These are phyloP conservation scores for Bombus confusus DNA, from an alignment of 1,140 invertebrate species.

Conservation along the genomic window DNA sequence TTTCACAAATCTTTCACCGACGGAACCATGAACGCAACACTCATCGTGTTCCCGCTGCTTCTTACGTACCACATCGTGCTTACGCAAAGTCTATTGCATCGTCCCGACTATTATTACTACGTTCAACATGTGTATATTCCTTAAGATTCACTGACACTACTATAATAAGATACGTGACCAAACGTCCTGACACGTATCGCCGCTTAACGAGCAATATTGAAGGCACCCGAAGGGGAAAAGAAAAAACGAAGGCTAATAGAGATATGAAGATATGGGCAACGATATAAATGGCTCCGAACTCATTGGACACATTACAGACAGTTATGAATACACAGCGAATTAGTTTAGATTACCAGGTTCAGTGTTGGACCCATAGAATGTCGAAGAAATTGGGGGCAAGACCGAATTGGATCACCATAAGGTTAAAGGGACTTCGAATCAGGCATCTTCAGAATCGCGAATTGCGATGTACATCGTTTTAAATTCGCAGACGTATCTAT, in stretches of 20 bases:
- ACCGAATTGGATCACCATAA: background rate
- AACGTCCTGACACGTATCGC: conserved; percentile 24
- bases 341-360: background rate
- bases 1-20: conserved; percentile 15
- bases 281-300: conserved; percentile 17
- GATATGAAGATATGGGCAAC: conserved; percentile 15
- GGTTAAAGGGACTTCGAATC: background rate
- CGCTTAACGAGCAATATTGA: conserved; percentile 20
- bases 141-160: conserved; percentile 17
- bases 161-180: conserved; percentile 38
- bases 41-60: conserved; percentile 22
- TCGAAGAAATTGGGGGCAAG: background rate
- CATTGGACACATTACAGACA: conserved; percentile 2
- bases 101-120: conserved; percentile 59
- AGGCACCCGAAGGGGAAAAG: background rate
- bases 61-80: conserved; percentile 8
- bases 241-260: conserved; percentile 13
- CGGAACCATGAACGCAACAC: conserved; percentile 15
- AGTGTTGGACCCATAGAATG: background rate
- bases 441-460: too few species aligned
- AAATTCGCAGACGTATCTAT: background rate
- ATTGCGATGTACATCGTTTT: background rate
- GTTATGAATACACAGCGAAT: conserved; percentile 5
- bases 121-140: conserved; percentile 20
- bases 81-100: conserved; percentile 27